Base-by-base conservation (phyloP, 1,140 invertebrate genomes). In the Hylyphantes graminicola region DNA sequence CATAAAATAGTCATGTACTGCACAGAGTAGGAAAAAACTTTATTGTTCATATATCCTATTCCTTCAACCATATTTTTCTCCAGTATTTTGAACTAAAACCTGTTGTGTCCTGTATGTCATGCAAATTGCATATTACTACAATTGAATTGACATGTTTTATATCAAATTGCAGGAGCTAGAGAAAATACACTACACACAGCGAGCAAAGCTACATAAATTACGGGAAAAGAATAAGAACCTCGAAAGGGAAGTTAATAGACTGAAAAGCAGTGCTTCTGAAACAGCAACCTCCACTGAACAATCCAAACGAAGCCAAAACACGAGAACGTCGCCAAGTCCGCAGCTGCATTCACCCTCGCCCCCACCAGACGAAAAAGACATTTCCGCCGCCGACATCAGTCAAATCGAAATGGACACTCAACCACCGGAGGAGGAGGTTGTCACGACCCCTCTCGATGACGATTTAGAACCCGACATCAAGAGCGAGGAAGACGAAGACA, bases 191-290 rank as follows among this genome's bases (percentile, higher is more conserved):
- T 77, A 54, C 51, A 61, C n/a, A 21, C 82, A 85, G 17, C 75
- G 63, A 77, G 82, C n/a, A 70, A 85, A 85, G 53, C 15, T 85
- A 15, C 73, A 65, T 12, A 85, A 85, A 73, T 11, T 85, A 11
- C 9, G 55, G 19, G 82, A 76, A 77, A 85, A 21, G 15, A 76
- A 72, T 48, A 76, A 77, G 17, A 48, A 17, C 35, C 74, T 85
- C 4, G 65, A 77, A 19, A 51, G 54, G 21, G 57, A 76, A 15
- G n/a, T 85, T n/a, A 15, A 35, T 12, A 85, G 53, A 51, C 51
- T 68, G 19, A 63, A 59, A 67, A 78, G 50, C 13, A 78, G 50
- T 67, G 7, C 76, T 53, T n/a, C 61, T 65, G 35, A 35, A 35
- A 55, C 50, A 11, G 59, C 15, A 64, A 67, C 15, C n/a, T 17